Evolutionary conservation across 1,140 invertebrate species (phyloP), one percentile per base, ranked within the genome.

Genomic region (Leguminivora glycinivorella): DNA sequence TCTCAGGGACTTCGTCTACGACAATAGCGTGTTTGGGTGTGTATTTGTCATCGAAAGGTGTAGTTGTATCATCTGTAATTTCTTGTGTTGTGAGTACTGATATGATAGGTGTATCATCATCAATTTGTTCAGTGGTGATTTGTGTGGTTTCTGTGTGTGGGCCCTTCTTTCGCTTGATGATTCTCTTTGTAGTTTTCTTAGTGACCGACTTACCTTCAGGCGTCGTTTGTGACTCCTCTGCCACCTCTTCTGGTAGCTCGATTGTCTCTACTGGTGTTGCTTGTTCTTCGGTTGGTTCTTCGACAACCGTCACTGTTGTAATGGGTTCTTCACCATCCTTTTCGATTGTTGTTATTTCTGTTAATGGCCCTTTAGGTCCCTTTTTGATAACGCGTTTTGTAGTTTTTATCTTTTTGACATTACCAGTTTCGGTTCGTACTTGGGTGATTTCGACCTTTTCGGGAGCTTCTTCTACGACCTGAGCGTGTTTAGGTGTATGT

Each of bases 121-220:
- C 73, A 40, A 75, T 70, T 69, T 91, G 80, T 19, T 80, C 74
- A 1, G 80, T 81, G 43, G 85, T 73, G 68, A 91, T 89, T 75
- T 85, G 70, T 25, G 87, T 83, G 1, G 68, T 68, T 60, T 81
- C 75, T 70, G 79, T 60, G 67, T 81, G 79, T 26, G 66, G 74
- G 22, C 72, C 82, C 43, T 73, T 17, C n/a, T 43, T 43, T 4
- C 40, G 14, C 40, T 17, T 43, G 3, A 43, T 34, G 31, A 34
- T 2, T 2, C 31, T 34, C 31, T 34, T 34, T 10, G 1, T 34
- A 34, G 31, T 34, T 34, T 34, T 34, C 10, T 34, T 43, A 0
- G 1, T 19, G 3, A 19, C 2, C 9, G 17, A 9, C 43, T 52
- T 52, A 68, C 77, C 69, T 78, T 76, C 67, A 24, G 19, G 7